Percentiles rank a stretch among this genome's conserved stretches.
phyloP scores from a whole-genome alignment of 2,797 vertebrate genomes.

The Sparidentex hasta region DNA sequence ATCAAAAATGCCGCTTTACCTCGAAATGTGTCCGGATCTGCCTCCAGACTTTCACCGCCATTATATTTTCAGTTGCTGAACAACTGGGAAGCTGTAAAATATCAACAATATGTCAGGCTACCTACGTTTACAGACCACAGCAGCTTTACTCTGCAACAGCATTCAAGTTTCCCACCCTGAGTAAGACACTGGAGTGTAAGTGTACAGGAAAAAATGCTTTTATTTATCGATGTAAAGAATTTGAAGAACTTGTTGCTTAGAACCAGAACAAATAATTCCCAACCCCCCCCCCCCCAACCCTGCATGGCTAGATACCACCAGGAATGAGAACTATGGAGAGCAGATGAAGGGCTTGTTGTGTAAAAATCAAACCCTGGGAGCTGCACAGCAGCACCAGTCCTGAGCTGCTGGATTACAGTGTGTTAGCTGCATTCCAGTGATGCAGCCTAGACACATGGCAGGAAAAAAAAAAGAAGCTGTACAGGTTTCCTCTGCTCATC shows the following conservation, averaged over 20 bases:
- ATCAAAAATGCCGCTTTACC: too few relatives aligned
- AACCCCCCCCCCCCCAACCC: neutral
- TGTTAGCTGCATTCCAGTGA: constrained; percentile 59
- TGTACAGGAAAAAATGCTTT: too few relatives aligned
- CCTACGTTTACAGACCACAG: too few relatives aligned
- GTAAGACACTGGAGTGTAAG: too few relatives aligned
- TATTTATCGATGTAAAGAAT: too few relatives aligned
- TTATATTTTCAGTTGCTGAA: too few relatives aligned
- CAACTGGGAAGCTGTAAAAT: too few relatives aligned
- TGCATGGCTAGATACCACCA: neutral
- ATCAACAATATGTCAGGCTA: too few relatives aligned
- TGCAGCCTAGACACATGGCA: constrained; percentile 35
- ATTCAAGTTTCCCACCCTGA: too few relatives aligned
- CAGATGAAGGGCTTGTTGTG: constrained; percentile 6
- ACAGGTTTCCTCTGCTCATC: constrained; percentile 45
- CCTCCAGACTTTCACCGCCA: too few relatives aligned
- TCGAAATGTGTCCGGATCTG: too few relatives aligned
- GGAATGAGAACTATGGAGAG: neutral
- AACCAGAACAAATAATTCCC: neutral
- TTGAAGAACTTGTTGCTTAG: constrained; percentile 6
- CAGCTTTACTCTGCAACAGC: too few relatives aligned
- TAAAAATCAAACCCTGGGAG: constrained; percentile 30
- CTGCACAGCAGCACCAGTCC: neutral
- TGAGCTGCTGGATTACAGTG: constrained; percentile 17
- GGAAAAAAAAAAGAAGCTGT: constrained; percentile 28